These are phyloP conservation scores for Cheirogaleus major DNA, from an alignment of 2,797 vertebrate genomes.

Conservation along the genomic window DNA sequence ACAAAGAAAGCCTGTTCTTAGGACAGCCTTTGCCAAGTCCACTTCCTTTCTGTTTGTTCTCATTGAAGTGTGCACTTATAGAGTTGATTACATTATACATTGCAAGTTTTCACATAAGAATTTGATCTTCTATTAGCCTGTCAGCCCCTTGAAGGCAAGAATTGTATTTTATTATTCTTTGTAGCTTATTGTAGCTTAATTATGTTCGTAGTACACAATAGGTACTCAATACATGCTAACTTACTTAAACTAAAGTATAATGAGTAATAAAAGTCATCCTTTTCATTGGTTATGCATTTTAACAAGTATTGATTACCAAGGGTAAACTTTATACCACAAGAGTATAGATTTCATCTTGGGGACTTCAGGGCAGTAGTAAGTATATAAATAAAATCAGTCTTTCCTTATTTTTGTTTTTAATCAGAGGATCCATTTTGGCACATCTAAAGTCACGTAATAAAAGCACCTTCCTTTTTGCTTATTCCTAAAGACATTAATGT, in stretches of 20 bases:
- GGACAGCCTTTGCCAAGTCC: background rate
- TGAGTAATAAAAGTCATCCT: background rate
- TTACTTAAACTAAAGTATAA: background rate
- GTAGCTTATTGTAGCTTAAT: background rate
- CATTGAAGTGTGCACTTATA: background rate
- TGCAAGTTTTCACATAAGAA: background rate
- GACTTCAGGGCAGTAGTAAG: background rate
- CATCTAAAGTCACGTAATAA: background rate
- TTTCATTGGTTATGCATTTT: background rate
- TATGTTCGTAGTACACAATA: background rate
- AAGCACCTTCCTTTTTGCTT: background rate
- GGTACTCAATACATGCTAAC: background rate
- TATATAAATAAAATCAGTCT: background rate
- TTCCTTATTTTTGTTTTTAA: slow-evolving; percentile 21
- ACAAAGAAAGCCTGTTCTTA: background rate
- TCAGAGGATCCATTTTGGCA: background rate
- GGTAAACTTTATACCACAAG: background rate
- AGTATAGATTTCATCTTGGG: background rate
- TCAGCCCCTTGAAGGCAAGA: background rate
- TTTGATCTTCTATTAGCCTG: background rate
- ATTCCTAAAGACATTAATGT: background rate
- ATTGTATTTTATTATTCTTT: background rate
- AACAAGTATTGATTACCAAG: background rate
- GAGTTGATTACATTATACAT: background rate
- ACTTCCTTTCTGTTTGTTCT: background rate